Percentiles rank a stretch among this genome's conserved stretches.
Conservation (phyloP, 2,113 vertebrate species). For the Numida meleagris region DNA sequence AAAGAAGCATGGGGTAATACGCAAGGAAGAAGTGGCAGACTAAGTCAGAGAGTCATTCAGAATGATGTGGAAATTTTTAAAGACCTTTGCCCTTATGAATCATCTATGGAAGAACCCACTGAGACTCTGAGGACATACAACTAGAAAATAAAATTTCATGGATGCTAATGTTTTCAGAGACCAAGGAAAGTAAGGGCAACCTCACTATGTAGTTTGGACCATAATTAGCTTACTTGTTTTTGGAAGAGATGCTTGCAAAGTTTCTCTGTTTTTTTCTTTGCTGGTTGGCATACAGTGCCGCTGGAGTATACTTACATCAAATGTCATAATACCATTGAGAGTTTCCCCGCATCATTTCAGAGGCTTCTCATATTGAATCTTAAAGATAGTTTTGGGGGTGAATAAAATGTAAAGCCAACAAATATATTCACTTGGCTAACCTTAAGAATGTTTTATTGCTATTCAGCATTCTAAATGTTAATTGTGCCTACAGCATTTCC, state of each 20-base stretch:
- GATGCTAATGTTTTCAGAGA: constrained; percentile 39
- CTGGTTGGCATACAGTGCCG: not conserved
- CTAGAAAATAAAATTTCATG: constrained; percentile 64
- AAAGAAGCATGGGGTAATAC: rapidly evolving
- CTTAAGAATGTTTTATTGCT: not conserved
- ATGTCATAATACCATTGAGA: not conserved
- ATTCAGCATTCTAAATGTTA: not conserved
- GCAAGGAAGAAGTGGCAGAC: not conserved
- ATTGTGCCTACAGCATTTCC: not conserved
- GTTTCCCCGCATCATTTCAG: not conserved
- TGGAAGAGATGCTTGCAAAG: not conserved
- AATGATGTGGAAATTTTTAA: not conserved
- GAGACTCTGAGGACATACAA: not conserved
- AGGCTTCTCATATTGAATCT: not conserved
- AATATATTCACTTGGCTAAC: not conserved
- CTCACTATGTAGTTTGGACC: not conserved
- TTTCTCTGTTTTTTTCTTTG: not conserved
- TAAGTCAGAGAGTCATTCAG: not conserved
- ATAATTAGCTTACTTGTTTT: constrained; percentile 44
- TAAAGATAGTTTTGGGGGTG: rapidly evolving
- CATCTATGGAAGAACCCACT: constrained; percentile 27
- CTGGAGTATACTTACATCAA: not conserved
- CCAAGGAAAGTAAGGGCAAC: constrained; percentile 31
- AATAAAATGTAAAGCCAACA: not conserved
- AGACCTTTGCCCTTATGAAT: constrained; percentile 73